Percentiles rank a stretch among this genome's conserved stretches.
phyloP scores from a whole-genome alignment of 1,140 invertebrate species.

The Aphelenchoides avenae region DNA sequence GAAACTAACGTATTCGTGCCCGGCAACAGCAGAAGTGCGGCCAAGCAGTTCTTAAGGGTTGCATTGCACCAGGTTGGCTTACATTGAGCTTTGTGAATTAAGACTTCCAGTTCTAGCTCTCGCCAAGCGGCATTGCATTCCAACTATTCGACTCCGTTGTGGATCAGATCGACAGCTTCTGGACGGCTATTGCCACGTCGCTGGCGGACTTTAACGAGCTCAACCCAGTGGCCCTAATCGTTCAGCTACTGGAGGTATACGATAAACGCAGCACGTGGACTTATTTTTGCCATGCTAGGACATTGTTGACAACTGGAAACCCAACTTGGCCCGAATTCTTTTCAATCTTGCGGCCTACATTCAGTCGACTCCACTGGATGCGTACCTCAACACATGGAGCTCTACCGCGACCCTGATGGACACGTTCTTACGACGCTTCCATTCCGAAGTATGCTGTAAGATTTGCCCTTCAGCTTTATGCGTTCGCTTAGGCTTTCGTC shows the following conservation, averaged over 20 bases:
- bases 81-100: conserved; percentile 66
- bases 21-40: conserved; percentile 82
- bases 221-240: conserved; percentile 85
- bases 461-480: background rate
- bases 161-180: conserved; percentile 66
- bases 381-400: conserved; percentile 67
- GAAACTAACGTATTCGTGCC: conserved; percentile 70
- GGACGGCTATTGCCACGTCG: conserved; percentile 84
- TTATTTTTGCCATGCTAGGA: conserved; percentile 66
- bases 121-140: conserved; percentile 74
- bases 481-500: background rate
- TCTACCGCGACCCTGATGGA: conserved; percentile 78
- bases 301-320: conserved; percentile 46
- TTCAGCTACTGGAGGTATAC: conserved; percentile 73
- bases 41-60: conserved; percentile 91
- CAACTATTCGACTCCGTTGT: conserved; percentile 90
- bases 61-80: conserved; percentile 79
- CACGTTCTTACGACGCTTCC: conserved; percentile 70
- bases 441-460: conserved; percentile 29
- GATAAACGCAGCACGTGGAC: conserved; percentile 63
- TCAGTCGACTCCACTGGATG: conserved; percentile 60
- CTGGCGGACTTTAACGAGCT: conserved; percentile 93
- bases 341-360: conserved; percentile 88
- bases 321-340: conserved; percentile 65
- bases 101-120: conserved; percentile 70